Base-by-base conservation (phyloP, 2,888 invertebrate species). In the Antheraea yamamai region DNA sequence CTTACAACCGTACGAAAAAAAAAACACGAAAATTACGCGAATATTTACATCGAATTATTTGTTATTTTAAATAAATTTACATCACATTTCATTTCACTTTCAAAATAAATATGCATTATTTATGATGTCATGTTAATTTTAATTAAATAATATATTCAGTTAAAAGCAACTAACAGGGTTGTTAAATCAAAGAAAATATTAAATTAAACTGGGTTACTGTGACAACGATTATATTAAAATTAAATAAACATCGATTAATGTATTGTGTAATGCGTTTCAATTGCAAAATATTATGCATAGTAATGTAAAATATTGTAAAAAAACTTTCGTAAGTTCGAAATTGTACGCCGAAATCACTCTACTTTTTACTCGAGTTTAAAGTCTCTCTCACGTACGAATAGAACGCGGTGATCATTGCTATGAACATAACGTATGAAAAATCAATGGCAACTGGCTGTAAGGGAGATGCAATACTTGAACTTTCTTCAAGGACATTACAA, bases 1-100 rank as follows among this genome's bases (percentile, higher is more conserved):
- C 23, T 61, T 61, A 61, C n/a, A 23, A 58, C 7, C 58, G 12
- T 61, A 23, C 23, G n/a, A 61, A 23, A 23, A 12, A 61, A 61
- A 61, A 61, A 23, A 61, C 72, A 51, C 73, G 75, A 74, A 30
- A 78, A 71, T 80, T 81, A 82, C 80, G 77, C 79, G 79, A 82
- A 82, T 78, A 83, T 85, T 76, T 82, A 84, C 80, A 81, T 80
- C 76, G 74, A 78, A 77, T 82, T 23, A n/a, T 7, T 58, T 23
- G n/a, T 61, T 61, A n/a, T 61, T 61, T 61, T 23, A 23, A 10
- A 61, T 76, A 79, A 47, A 73, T 66, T 51, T 81, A 82, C 79
- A 81, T 77, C 80, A 74, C 73, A 77, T 66, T 73, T 73, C 51
- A 66, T 66, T 66, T 66, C 66, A 73, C 20, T 30, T 72, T 61